Base-by-base conservation (phyloP, 2,888 invertebrate genomes). In the Aspidiotus destructor region DNA sequence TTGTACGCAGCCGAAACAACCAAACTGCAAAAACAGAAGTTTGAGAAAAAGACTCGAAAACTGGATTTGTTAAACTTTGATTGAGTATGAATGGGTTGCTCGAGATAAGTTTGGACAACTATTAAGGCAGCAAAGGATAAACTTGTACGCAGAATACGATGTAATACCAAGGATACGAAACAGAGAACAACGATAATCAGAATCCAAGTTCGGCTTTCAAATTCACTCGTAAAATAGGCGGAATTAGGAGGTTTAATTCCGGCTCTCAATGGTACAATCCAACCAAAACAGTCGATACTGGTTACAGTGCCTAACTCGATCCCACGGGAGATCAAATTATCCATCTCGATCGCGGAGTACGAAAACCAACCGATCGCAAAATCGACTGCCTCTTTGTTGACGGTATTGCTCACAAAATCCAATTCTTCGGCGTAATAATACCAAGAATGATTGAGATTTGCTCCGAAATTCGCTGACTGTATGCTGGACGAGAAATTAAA, bases 401-500 rank as follows among this genome's bases (percentile, higher is more conserved):
- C 44, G 55, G 69, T 60, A 2, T 28, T 40, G 3, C 68, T 54
- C 8, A 72, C 70, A 17, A 64, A 60, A 15, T 71, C 44, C 10
- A 71, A 28, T 48, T 69, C 70, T 17, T 70, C 69, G 5, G 52
- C 61, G n/a, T 65, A 70, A 41, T 70, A 61, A 54, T 70, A 70
- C 71, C 72, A 71, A 16, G 65, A 58, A 48, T 70, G 62, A 62
- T 58, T 42, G n/a, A 64, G 60, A 13, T 17, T 64, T 10, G 53
- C 1, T 10, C 54, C 16, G 1, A 54, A 15, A 13, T 68, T 63
- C 5, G 61, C 44, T 1, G 68, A 44, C 7, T 11, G 48, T 16
- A 73, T 70, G 7, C 71, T 68, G 7, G 73, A 71, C 2, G 71
- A 71, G 55, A 73, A 73, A 61, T 73, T 73, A 64, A 73, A 70